Evolutionary conservation across 2,113 vertebrate genomes (phyloP).

Genomic region (Panthera tigris): DNA sequence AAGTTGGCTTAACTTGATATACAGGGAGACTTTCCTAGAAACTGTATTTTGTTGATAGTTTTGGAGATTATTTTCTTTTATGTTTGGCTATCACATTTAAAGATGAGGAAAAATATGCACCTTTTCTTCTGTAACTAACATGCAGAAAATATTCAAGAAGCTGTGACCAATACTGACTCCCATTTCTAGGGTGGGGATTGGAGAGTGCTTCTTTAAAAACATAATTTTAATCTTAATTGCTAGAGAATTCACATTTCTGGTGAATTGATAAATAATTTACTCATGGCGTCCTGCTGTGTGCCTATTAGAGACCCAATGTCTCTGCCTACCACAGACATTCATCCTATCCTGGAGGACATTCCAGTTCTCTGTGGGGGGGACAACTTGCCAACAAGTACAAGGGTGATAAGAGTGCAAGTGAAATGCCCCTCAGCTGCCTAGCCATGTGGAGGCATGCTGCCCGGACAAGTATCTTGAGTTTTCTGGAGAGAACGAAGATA

Average conservation of each 20-base stretch:
- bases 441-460: not conserved
- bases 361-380: not conserved
- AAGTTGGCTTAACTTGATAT: not conserved
- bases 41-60: not conserved
- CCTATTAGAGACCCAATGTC: not conserved
- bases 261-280: not conserved
- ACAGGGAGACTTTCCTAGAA: not conserved
- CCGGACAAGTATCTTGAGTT: not conserved
- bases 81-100: not conserved
- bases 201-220: not conserved
- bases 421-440: not conserved
- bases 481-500: not conserved
- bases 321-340: not conserved
- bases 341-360: not conserved
- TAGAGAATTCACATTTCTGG: constrained; percentile 9
- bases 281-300: not conserved
- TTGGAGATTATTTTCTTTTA: constrained; percentile 3
- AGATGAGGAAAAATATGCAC: not conserved
- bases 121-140: not conserved
- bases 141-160: constrained; percentile 4
- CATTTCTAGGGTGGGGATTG: not conserved
- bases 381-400: not conserved
- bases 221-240: constrained; percentile 7
- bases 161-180: not conserved
- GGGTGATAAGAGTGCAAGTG: not conserved